Conservation (phyloP, 2,888 invertebrate genomes). For the Lordiphosa andalusiaca region DNA sequence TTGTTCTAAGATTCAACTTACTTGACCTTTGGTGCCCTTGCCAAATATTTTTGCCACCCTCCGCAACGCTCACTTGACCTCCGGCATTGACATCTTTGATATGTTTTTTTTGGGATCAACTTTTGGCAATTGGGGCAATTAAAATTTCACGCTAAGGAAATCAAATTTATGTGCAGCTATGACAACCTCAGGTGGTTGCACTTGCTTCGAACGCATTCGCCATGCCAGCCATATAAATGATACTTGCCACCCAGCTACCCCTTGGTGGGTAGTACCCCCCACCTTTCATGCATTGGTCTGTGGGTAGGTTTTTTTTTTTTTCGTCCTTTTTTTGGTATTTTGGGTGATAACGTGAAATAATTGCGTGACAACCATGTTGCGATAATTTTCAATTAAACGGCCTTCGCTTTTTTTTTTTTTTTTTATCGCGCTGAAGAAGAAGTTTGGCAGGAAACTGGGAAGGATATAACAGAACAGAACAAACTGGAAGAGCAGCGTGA, state of each 20-base stretch:
- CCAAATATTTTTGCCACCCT: no score
- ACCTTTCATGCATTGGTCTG: background rate
- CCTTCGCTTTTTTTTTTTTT: slow-evolving; percentile 31
- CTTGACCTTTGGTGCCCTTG: no score
- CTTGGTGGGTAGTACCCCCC: background rate
- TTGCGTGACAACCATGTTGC: slow-evolving; percentile 80
- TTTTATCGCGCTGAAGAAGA: slow-evolving; percentile 14
- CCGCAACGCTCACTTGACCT: no score
- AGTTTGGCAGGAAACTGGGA: slow-evolving; percentile 2
- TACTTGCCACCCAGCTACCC: slow-evolving; percentile 22
- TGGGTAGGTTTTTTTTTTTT: background rate
- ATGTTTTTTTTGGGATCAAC: no score
- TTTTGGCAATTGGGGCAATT: slow-evolving; percentile 48
- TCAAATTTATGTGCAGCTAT: slow-evolving; percentile 33
- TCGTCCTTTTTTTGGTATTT: slow-evolving; percentile 7
- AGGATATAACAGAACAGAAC: no score
- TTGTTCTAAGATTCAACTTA: no score
- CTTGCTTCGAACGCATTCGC: slow-evolving; percentile 62
- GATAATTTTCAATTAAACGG: slow-evolving; percentile 80
- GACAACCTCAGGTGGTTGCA: slow-evolving; percentile 67
- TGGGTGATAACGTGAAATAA: slow-evolving; percentile 77
- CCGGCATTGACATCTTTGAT: no score
- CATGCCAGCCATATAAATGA: slow-evolving; percentile 62
- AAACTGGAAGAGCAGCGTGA: slow-evolving; percentile 52
- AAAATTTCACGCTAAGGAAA: slow-evolving; percentile 66